A percentile compares a stretch with the other conserved stretches of the same genome.
Evolutionary conservation across 2,888 invertebrate species (phyloP).

Genomic region (Mechanitis mazaeus): DNA sequence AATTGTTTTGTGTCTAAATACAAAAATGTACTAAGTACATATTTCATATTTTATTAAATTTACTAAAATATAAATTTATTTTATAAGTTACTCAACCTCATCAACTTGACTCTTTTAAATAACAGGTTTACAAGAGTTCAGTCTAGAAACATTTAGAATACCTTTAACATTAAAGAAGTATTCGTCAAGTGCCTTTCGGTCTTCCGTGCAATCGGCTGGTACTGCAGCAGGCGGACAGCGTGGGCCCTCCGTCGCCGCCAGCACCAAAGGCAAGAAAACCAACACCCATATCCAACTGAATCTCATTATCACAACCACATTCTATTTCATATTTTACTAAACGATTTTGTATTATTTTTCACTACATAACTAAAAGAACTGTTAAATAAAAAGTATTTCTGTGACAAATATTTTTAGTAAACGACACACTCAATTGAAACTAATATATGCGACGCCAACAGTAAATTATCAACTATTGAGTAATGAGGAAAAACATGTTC

Average conservation of each 20-base stretch:
- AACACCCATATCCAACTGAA: conserved; percentile 5
- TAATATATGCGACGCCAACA: conserved; percentile 1
- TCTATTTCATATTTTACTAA: background rate
- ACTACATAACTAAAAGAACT: too few relatives aligned
- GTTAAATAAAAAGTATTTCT: too few relatives aligned
- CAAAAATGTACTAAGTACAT: too few relatives aligned
- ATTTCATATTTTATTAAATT: too few relatives aligned
- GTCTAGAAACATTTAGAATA: conserved; percentile 3
- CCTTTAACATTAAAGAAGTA: conserved; percentile 27
- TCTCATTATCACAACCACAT: conserved; percentile 9
- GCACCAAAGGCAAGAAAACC: conserved; percentile 1
- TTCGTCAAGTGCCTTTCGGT: conserved; percentile 20
- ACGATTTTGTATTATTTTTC: too few relatives aligned
- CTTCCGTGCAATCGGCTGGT: conserved; percentile 23
- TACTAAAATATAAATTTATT: too few relatives aligned
- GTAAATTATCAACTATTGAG: conserved; percentile 3
- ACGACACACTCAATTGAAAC: too few relatives aligned
- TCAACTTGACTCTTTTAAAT: too few relatives aligned
- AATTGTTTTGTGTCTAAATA: too few relatives aligned
- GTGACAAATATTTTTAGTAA: too few relatives aligned
- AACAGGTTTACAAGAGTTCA: too few relatives aligned
- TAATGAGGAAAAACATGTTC: conserved; percentile 6
- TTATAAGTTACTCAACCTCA: too few relatives aligned
- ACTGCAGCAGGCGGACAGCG: conserved; percentile 27
- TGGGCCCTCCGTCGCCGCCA: conserved; percentile 15